phyloP scores from a whole-genome alignment of 2,113 vertebrate genomes.

The Octodon degus region DNA sequence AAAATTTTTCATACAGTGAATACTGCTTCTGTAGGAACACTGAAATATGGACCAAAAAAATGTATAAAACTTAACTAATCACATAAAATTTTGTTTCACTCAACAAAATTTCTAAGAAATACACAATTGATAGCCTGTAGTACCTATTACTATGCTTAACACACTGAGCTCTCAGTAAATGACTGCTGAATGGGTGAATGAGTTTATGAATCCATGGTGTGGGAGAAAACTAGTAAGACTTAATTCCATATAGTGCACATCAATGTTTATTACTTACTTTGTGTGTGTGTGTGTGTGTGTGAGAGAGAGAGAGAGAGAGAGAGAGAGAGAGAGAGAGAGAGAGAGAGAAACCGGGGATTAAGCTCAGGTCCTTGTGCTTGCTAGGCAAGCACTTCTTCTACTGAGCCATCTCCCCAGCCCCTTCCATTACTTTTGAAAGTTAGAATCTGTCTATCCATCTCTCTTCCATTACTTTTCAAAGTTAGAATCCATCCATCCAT shows the following conservation, averaged over 20 bases:
- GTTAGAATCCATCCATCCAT: background rate
- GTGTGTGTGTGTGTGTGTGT: too few species aligned
- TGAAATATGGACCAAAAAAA: background rate
- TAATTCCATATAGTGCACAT: background rate
- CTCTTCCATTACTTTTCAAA: background rate
- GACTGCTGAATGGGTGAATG: background rate
- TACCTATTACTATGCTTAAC: background rate
- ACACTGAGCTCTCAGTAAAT: background rate
- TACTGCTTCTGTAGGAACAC: background rate
- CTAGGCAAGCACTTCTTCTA: too few species aligned
- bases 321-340: too few species aligned
- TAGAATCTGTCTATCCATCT: background rate
- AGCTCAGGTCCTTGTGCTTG: background rate
- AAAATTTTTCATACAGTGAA: slow-evolving; percentile 4
- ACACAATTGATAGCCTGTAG: background rate
- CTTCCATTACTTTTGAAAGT: background rate
- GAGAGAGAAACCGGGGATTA: too few species aligned
- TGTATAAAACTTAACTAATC: background rate
- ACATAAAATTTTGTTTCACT: background rate
- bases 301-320: too few species aligned
- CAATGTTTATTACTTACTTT: background rate
- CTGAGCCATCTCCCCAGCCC: too few species aligned
- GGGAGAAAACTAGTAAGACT: background rate
- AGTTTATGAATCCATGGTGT: background rate
- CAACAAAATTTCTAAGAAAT: background rate